phyloP scores from a whole-genome alignment of 2,797 vertebrate species.

The Phoebastria nigripes region DNA sequence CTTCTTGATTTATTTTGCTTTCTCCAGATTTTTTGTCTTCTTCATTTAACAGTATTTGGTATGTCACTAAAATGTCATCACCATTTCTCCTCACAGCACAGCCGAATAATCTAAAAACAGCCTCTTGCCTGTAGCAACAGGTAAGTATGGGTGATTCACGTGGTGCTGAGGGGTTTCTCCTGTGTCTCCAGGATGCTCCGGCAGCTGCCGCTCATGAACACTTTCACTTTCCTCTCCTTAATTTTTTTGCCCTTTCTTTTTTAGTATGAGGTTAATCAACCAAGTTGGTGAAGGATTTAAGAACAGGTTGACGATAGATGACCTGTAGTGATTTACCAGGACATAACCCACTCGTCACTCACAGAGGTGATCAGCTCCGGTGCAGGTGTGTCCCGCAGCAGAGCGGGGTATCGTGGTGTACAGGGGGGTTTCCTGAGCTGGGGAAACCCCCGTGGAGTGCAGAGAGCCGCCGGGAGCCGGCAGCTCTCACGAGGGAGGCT shows the following conservation, averaged over 20 bases:
- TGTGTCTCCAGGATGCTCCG: background rate
- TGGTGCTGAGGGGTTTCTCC: background rate
- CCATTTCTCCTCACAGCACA: background rate
- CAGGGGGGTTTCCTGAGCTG: too few species aligned
- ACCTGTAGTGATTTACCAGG: background rate
- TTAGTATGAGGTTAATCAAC: background rate
- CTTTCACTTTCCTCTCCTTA: background rate
- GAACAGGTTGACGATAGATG: background rate
- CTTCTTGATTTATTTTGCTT: background rate
- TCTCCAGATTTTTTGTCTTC: background rate
- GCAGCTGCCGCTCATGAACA: background rate
- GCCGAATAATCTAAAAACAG: too few species aligned
- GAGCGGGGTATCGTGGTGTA: too few species aligned
- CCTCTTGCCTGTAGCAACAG: background rate
- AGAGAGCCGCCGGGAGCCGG: too few species aligned
- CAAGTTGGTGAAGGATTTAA: background rate
- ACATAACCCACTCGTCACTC: too few species aligned
- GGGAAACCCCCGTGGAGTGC: too few species aligned
- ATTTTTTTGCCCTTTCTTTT: background rate
- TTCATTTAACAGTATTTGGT: background rate
- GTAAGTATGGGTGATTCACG: background rate
- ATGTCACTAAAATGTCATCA: background rate
- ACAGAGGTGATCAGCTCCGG: too few species aligned
- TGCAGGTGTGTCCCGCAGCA: too few species aligned
- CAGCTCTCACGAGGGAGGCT: too few species aligned